Evolutionary conservation across 2,888 invertebrate genomes (phyloP).

Genomic region (Epistrophe grossulariae): DNA sequence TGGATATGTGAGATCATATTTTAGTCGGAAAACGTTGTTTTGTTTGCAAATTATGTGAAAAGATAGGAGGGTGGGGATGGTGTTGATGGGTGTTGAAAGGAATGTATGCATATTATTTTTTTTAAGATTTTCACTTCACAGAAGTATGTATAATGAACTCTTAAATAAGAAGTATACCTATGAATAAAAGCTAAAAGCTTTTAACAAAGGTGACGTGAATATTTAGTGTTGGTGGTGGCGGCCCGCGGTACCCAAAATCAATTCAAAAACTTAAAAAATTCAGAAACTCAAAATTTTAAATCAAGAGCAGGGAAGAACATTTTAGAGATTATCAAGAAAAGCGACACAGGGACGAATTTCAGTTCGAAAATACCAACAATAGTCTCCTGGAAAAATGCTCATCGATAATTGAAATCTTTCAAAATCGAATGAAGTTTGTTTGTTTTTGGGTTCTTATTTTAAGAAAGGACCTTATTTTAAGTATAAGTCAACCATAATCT

Average conservation of each 20-base stretch:
- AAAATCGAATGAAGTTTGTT: too few species aligned
- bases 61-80: background rate
- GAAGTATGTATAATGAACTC: background rate
- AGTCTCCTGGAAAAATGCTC: too few species aligned
- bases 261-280: background rate
- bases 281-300: background rate
- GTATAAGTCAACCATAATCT: too few species aligned
- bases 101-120: background rate
- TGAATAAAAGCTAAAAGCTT: background rate
- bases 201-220: background rate
- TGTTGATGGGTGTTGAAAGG: background rate
- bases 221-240: too few species aligned
- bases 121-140: background rate
- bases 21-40: background rate
- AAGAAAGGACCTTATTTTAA: too few species aligned
- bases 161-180: background rate
- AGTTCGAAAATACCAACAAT: too few species aligned
- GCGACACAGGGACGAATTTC: too few species aligned
- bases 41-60: slow-evolving; percentile 34
- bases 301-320: background rate
- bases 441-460: too few species aligned
- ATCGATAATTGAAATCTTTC: too few species aligned
- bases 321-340: too few species aligned
- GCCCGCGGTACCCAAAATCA: too few species aligned
- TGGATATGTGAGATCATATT: slow-evolving; percentile 36